Evolutionary conservation across 2,888 invertebrate genomes (phyloP).

Genomic region (Morpho deidamia): DNA sequence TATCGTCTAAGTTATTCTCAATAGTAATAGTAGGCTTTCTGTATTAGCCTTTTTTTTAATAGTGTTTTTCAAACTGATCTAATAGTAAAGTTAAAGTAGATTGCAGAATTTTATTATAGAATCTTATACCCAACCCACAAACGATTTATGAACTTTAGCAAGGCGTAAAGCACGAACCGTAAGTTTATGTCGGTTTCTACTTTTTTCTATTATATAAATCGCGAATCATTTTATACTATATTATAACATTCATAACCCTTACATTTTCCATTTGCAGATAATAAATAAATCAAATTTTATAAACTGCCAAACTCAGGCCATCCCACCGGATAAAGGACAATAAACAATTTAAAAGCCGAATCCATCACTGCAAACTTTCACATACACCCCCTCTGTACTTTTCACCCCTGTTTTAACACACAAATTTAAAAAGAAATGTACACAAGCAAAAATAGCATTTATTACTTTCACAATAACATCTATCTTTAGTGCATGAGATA

Average conservation of each 20-base stretch:
- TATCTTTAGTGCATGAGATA: not conserved
- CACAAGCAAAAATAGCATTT: conserved; percentile 32
- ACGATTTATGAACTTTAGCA: too few species aligned
- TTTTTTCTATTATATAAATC: not conserved
- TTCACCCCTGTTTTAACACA: conserved; percentile 27
- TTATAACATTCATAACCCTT: too few species aligned
- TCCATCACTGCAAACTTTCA: conserved; percentile 53
- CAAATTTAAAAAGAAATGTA: not conserved
- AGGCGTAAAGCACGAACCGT: too few species aligned
- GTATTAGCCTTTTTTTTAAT: too few species aligned
- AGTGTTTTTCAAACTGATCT: too few species aligned
- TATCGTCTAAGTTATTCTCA: too few species aligned
- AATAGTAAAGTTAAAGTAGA: too few species aligned
- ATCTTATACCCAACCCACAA: too few species aligned
- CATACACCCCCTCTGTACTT: conserved; percentile 31
- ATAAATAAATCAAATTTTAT: conserved; percentile 22
- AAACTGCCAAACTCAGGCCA: conserved; percentile 25
- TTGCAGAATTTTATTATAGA: too few species aligned
- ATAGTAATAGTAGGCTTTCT: too few species aligned
- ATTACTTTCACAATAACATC: conserved; percentile 22
- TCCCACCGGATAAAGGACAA: conserved; percentile 30
- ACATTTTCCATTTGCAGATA: conserved; percentile 12
- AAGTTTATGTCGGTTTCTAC: too few species aligned
- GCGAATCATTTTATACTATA: not conserved
- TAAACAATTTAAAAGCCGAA: conserved; percentile 62